Percentiles rank a stretch among this genome's conserved stretches.
Evolutionary conservation across 2,888 invertebrate species (phyloP).

Genomic region (Crepidodera aurea): DNA sequence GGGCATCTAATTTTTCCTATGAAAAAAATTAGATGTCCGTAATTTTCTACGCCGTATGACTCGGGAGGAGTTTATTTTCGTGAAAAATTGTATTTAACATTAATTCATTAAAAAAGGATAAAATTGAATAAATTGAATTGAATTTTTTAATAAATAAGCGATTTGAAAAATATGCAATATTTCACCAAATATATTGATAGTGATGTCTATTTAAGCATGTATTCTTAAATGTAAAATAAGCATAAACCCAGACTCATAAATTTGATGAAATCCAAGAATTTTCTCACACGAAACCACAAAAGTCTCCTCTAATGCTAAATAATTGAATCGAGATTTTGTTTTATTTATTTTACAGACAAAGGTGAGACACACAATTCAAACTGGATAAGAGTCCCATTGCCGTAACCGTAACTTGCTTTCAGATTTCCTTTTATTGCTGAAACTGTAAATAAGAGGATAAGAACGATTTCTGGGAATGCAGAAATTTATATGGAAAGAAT

Average conservation of each 20-base stretch:
- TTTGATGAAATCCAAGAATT: slow-evolving; percentile 5
- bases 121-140: too few relatives aligned
- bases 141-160: too few relatives aligned
- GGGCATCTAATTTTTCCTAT: too few relatives aligned
- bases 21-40: too few relatives aligned
- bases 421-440: slow-evolving; percentile 4
- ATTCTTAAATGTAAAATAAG: too few relatives aligned
- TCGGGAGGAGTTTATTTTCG: too few relatives aligned
- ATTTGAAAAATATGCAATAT: too few relatives aligned
- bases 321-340: slow-evolving; percentile 22
- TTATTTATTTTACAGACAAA: slow-evolving; percentile 22
- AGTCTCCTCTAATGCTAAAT: slow-evolving; percentile 11
- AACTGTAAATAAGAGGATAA: slow-evolving; percentile 5
- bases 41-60: too few relatives aligned
- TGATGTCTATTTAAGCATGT: too few relatives aligned
- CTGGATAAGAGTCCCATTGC: slow-evolving; percentile 15
- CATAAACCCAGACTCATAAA: slow-evolving; percentile 12
- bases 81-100: too few relatives aligned
- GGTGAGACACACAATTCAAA: slow-evolving; percentile 25
- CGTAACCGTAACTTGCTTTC: slow-evolving; percentile 14
- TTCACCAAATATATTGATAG: too few relatives aligned
- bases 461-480: not conserved
- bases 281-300: not conserved
- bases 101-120: too few relatives aligned
- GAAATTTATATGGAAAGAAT: not conserved